A percentile compares a stretch with the other conserved stretches of the same genome.
phyloP scores from a whole-genome alignment of 2,888 invertebrate species.

The Platynereis dumerilii region DNA sequence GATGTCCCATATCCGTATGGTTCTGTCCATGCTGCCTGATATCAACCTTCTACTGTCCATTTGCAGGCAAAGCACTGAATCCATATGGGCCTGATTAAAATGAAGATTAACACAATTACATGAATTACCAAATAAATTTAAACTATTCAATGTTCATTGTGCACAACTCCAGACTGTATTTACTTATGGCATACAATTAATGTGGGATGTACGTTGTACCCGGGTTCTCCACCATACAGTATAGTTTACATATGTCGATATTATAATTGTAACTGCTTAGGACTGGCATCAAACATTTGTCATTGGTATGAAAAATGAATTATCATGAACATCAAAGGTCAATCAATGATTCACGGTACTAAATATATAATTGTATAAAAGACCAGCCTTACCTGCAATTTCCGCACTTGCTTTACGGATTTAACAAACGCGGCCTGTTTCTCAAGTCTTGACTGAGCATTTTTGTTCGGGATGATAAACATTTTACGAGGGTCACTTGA shows the following conservation, averaged over 20 bases:
- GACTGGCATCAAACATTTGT: no score
- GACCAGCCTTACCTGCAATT: slow-evolving; percentile 46
- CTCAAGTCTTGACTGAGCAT: slow-evolving; percentile 5
- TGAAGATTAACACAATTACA: background rate
- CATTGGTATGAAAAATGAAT: no score
- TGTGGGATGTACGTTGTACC: no score
- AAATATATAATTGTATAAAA: background rate
- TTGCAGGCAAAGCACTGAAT: slow-evolving; percentile 49
- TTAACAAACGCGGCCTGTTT: slow-evolving; percentile 42
- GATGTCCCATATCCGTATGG: slow-evolving; percentile 57
- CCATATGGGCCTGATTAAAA: slow-evolving; percentile 58
- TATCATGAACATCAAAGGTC: background rate
- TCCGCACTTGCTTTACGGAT: slow-evolving; percentile 48
- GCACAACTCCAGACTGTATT: no score
- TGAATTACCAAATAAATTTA: background rate
- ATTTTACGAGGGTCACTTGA: no score
- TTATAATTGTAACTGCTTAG: no score
- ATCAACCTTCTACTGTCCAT: slow-evolving; percentile 53
- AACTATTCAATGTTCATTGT: no score
- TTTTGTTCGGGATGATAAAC: no score
- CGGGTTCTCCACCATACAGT: no score
- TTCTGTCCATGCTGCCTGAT: slow-evolving; percentile 53
- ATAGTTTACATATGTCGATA: no score
- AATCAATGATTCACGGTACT: background rate
- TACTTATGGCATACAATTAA: no score